Evolutionary conservation across 1,140 invertebrate genomes (phyloP).

Genomic region (Anoplophora glabripennis): DNA sequence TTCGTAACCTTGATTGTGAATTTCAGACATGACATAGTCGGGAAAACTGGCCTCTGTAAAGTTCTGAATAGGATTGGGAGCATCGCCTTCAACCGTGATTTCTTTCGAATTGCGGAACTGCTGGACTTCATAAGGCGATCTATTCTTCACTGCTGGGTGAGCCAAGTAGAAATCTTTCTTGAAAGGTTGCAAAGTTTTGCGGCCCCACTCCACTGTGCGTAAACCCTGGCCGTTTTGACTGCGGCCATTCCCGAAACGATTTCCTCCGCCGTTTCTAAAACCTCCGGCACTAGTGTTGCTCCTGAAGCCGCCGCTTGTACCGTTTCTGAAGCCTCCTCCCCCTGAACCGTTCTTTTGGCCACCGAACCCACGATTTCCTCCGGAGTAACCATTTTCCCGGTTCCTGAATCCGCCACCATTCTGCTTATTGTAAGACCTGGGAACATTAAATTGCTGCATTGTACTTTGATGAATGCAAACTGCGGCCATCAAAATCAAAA

Average conservation of each 20-base stretch:
- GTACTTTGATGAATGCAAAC: not conserved
- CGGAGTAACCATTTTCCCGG: slow-evolving; percentile 1
- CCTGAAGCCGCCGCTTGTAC: not conserved
- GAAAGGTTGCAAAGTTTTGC: slow-evolving; percentile 5
- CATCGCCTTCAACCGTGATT: slow-evolving; percentile 64
- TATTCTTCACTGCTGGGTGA: slow-evolving; percentile 65
- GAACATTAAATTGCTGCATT: slow-evolving; percentile 1
- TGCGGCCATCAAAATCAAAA: not conserved
- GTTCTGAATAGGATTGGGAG: slow-evolving; percentile 72
- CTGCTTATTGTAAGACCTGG: slow-evolving; percentile 3
- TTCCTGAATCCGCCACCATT: not conserved
- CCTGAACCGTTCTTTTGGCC: no score
- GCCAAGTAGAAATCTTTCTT: slow-evolving; percentile 92
- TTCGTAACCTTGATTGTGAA: slow-evolving; percentile 69
- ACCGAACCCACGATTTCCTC: not conserved
- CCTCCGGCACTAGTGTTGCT: not conserved
- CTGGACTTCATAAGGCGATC: slow-evolving; percentile 72
- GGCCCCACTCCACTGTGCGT: slow-evolving; percentile 4
- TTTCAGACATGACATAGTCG: slow-evolving; percentile 74
- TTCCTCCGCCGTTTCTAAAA: slow-evolving; percentile 38
- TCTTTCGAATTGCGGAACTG: slow-evolving; percentile 67
- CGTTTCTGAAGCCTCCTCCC: slow-evolving; percentile 8
- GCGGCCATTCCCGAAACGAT: slow-evolving; percentile 49
- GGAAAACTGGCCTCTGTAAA: slow-evolving; percentile 80
- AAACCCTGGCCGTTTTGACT: slow-evolving; percentile 51